These are phyloP conservation scores for Cyclophora albipunctata DNA, from an alignment of 2,888 invertebrate genomes.

Conservation along the genomic window DNA sequence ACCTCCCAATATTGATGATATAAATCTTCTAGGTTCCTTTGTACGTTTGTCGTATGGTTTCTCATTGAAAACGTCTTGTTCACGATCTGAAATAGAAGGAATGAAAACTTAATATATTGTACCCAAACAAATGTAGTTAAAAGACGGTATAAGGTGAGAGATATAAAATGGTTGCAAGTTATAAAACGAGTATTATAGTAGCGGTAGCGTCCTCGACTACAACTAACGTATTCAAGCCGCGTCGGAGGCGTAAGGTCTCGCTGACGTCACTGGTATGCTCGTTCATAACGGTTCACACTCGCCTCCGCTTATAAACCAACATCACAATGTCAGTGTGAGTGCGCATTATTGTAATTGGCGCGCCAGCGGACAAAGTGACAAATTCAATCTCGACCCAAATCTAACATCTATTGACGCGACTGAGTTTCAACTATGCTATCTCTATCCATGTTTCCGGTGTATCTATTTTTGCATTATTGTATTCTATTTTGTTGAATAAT, in stretches of 20 bases:
- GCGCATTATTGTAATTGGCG: slow-evolving; percentile 56
- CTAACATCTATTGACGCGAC: slow-evolving; percentile 18
- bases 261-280: slow-evolving; percentile 74
- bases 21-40: slow-evolving; percentile 79
- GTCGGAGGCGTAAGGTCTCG: slow-evolving; percentile 63
- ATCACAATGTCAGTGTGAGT: slow-evolving; percentile 28
- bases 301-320: slow-evolving; percentile 55
- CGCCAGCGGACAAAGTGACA: slow-evolving; percentile 47
- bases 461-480: background rate
- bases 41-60: slow-evolving; percentile 48
- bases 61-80: slow-evolving; percentile 71
- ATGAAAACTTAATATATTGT: slow-evolving; percentile 2
- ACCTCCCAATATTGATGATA: slow-evolving; percentile 87
- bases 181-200: slow-evolving; percentile 26
- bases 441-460: background rate
- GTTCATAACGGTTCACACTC: slow-evolving; percentile 72
- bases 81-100: slow-evolving; percentile 64
- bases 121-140: no score
- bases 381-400: slow-evolving; percentile 61
- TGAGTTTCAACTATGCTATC: slow-evolving; percentile 9
- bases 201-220: slow-evolving; percentile 47
- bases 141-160: no score
- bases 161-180: no score
- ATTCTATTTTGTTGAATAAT: background rate
- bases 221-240: slow-evolving; percentile 61